Evolutionary conservation across 2,113 vertebrate genomes (phyloP).

Genomic region (Cyanistes caeruleus): DNA sequence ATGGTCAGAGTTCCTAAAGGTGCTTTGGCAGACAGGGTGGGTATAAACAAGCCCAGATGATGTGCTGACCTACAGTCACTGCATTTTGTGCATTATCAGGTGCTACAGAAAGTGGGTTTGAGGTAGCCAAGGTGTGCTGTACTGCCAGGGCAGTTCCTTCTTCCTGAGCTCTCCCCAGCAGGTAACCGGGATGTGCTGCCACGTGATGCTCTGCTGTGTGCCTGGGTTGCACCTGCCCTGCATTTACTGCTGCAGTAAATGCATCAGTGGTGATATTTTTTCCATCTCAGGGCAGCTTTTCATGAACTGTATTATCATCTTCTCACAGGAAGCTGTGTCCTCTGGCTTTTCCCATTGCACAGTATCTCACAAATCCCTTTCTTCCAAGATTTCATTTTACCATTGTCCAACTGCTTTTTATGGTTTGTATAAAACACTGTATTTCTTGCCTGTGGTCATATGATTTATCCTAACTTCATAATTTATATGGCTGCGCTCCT

Average conservation of each 20-base stretch:
- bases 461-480: background rate
- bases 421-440: background rate
- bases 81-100: background rate
- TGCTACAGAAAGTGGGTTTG: background rate
- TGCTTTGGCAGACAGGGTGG: background rate
- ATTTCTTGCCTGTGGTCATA: background rate
- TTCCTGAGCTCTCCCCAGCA: background rate
- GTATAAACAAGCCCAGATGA: background rate
- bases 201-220: background rate
- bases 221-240: background rate
- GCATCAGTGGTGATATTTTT: background rate
- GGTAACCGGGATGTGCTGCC: background rate
- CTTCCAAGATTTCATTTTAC: background rate
- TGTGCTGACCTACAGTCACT: background rate
- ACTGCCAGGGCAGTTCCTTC: background rate
- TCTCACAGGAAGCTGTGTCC: background rate
- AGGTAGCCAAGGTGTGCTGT: background rate
- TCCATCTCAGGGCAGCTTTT: background rate
- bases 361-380: background rate
- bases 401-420: background rate
- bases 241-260: background rate
- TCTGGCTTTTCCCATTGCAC: background rate
- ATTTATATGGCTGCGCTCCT: background rate
- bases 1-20: background rate
- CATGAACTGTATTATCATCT: background rate